Conservation (phyloP, 2,797 vertebrate species). For the Hippoglossus hippoglossus region DNA sequence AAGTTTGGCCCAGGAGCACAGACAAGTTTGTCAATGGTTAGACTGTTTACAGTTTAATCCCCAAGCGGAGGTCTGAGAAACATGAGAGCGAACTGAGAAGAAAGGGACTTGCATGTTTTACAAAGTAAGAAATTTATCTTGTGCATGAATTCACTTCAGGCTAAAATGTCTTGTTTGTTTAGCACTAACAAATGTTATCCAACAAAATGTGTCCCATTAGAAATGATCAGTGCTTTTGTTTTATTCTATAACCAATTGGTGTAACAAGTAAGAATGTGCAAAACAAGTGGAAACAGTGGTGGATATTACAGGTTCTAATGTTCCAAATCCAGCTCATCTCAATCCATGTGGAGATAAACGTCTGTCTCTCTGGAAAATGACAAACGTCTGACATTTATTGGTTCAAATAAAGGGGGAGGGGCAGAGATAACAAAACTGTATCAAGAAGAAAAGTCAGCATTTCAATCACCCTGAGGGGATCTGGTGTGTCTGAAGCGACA, state of each 20-base stretch:
- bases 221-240: background rate
- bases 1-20: too few relatives aligned
- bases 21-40: too few relatives aligned
- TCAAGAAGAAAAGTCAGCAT: conserved; percentile 29
- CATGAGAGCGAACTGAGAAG: background rate
- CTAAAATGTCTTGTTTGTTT: too few relatives aligned
- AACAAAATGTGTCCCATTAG: too few relatives aligned
- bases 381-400: too few relatives aligned
- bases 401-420: background rate
- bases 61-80: background rate
- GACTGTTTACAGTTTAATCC: too few relatives aligned
- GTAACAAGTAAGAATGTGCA: background rate
- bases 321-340: background rate
- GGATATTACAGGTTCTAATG: background rate
- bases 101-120: too few relatives aligned
- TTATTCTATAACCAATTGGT: background rate
- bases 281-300: background rate
- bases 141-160: background rate
- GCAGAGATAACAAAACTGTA: conserved; percentile 10
- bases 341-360: background rate
- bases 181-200: too few relatives aligned
- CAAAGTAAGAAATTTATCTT: background rate
- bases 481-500: conserved; percentile 15
- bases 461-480: conserved; percentile 26
- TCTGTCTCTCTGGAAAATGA: too few relatives aligned